Conservation (phyloP, 2,797 vertebrate genomes). For the Lacerta viridis region DNA sequence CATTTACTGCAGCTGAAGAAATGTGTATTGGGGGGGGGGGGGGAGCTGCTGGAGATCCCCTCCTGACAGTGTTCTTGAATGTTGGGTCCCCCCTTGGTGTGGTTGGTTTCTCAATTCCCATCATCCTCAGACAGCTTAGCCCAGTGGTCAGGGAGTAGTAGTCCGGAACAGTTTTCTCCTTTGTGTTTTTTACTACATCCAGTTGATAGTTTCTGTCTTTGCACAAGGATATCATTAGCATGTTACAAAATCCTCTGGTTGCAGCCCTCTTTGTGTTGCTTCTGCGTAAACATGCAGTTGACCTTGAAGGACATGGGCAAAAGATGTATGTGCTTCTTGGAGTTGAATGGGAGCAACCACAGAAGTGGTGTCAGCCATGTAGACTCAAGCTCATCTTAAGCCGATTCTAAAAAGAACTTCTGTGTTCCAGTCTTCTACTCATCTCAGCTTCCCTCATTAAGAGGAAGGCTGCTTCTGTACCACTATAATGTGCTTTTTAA, state of each 20-base stretch:
- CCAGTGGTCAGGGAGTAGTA: too few species aligned
- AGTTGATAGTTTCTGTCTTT: neutral
- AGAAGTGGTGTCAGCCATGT: neutral
- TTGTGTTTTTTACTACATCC: neutral
- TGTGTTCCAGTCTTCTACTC: neutral
- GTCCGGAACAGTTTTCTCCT: too few species aligned
- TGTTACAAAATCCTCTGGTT: neutral
- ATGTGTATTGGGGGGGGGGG: too few species aligned
- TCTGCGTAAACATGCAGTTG: neutral
- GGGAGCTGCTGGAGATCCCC: neutral
- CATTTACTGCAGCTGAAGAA: neutral
- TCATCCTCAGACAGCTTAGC: too few species aligned
- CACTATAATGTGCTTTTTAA: neutral
- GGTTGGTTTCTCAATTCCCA: too few species aligned
- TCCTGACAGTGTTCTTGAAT: neutral
- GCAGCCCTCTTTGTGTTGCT: too few species aligned
- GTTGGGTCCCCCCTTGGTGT: too few species aligned
- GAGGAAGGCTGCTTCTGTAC: neutral
- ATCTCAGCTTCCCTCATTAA: neutral
- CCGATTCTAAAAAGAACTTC: neutral
- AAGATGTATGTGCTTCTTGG: neutral
- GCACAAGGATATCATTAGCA: too few species aligned
- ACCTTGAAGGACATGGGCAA: neutral
- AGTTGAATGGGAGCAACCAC: neutral
- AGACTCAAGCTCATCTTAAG: neutral